A percentile compares a stretch with the other conserved stretches of the same genome.
Conservation (phyloP, 53 echinoderm and acorn worm species). For the Crossaster papposus region DNA sequence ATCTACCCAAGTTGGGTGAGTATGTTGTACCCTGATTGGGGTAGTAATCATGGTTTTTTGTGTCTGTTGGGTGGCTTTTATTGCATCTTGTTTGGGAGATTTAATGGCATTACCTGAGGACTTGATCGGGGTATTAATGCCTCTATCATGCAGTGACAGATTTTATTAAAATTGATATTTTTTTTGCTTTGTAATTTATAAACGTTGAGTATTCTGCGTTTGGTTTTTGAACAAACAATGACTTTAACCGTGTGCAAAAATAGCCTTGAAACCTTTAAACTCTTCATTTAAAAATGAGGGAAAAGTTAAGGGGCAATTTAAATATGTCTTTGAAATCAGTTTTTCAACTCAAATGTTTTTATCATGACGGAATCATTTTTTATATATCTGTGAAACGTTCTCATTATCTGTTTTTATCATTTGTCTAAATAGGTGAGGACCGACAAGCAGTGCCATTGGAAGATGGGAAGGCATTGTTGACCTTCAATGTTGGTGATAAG, state of each 20-base stretch:
- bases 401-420: not conserved
- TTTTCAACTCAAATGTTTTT: no score
- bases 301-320: no score
- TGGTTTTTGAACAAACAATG: not conserved
- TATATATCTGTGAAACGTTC: no score
- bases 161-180: no score
- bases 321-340: no score
- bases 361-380: no score
- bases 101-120: no score
- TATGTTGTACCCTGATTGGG: not conserved
- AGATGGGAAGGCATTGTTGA: constrained; percentile 49
- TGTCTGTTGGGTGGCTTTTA: no score
- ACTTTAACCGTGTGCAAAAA: not conserved
- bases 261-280: no score
- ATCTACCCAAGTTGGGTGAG: constrained; percentile 87
- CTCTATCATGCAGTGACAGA: not conserved
- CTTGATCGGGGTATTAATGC: no score
- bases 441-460: constrained; percentile 64
- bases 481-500: constrained; percentile 90
- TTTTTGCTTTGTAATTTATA: not conserved
- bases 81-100: not conserved
- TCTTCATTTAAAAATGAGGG: no score
- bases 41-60: not conserved
- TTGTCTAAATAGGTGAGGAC: constrained; percentile 61
- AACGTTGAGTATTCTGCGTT: not conserved